Evolutionary conservation across 2,888 invertebrate genomes (phyloP).

Genomic region (Nudaria mundana): DNA sequence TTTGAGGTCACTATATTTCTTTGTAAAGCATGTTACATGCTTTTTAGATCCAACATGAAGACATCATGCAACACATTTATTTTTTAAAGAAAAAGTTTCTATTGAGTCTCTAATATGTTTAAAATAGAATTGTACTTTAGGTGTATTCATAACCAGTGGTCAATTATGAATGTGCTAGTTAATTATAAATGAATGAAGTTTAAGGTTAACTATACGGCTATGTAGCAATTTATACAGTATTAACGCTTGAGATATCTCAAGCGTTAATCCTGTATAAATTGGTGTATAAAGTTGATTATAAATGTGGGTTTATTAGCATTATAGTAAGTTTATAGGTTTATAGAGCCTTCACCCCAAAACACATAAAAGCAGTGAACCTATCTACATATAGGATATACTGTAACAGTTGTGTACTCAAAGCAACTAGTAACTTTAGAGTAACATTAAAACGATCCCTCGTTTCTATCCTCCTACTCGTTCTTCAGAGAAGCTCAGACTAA

Average conservation of each 20-base stretch:
- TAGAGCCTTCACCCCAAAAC: constrained; percentile 53
- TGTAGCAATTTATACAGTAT: constrained; percentile 22
- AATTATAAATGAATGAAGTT: constrained; percentile 42
- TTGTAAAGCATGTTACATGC: constrained; percentile 66
- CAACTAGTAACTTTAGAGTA: too few relatives aligned
- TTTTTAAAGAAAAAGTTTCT: constrained; percentile 33
- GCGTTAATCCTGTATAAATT: too few relatives aligned
- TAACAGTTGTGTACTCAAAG: too few relatives aligned
- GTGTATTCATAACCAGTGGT: constrained; percentile 2
- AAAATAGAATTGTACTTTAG: constrained; percentile 19
- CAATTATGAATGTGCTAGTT: constrained; percentile 40
- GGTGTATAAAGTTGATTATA: constrained; percentile 38
- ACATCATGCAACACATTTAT: constrained; percentile 35
- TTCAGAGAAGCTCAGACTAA: too few relatives aligned
- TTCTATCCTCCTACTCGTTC: too few relatives aligned
- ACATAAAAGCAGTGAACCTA: constrained; percentile 17
- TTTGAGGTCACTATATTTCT: constrained; percentile 72
- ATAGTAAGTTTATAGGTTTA: too few relatives aligned
- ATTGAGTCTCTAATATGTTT: background rate
- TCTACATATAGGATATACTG: too few relatives aligned
- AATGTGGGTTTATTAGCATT: constrained; percentile 42
- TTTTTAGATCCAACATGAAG: constrained; percentile 51
- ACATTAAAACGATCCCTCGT: too few relatives aligned
- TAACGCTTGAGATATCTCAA: constrained; percentile 41
- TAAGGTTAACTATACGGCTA: constrained; percentile 40